Base-by-base conservation (phyloP, 1,140 invertebrate species). In the Cephus cinctus region DNA sequence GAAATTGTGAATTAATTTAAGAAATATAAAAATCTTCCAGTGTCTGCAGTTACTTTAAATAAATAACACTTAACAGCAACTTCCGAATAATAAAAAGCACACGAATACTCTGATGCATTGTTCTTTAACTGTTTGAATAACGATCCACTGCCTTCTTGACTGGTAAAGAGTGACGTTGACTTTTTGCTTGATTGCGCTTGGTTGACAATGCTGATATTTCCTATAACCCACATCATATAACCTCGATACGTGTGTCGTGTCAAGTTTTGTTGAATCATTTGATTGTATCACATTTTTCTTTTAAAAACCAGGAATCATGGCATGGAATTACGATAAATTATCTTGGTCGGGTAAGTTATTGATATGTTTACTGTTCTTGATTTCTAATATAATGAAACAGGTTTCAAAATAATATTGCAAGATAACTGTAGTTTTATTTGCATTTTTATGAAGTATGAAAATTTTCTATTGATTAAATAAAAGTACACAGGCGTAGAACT, bases 271-370 rank as follows among this genome's bases (percentile, higher is more conserved):
- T 44, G 45, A 56, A 45, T 51, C 49, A 56, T 49, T 56, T 52
- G 15, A 11, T 14, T 15, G 15, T 9, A 36, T 12, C 8, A 12
- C 8, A 11, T 36, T 12, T 15, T 2, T 30, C 27, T 12, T 11
- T 11, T 36, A 15, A 18, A 11, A 31, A 43, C 1, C 16, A 27
- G 15, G 19, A 43, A 66, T 56, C 51, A 81, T 82, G 80, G 57
- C 71, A 32, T 56, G 59, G 15, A 72, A 71, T 54, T 79, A 79
- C 43, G 73, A 78, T 43, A 72, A 78, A 50, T 62, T 80, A 54
- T 71, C 68, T 52, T 81, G 78, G 73, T 66, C 69, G 43, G 78
- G 78, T 80, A 57, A 65, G 57, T 59, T 18, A 9, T 32, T 16
- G 14, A 36, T n/a, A 41, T 38, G 12, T 38, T 32, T 16, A 22